Evolutionary conservation across 2,113 vertebrate species (phyloP).

Genomic region (Cichladusa arquata): DNA sequence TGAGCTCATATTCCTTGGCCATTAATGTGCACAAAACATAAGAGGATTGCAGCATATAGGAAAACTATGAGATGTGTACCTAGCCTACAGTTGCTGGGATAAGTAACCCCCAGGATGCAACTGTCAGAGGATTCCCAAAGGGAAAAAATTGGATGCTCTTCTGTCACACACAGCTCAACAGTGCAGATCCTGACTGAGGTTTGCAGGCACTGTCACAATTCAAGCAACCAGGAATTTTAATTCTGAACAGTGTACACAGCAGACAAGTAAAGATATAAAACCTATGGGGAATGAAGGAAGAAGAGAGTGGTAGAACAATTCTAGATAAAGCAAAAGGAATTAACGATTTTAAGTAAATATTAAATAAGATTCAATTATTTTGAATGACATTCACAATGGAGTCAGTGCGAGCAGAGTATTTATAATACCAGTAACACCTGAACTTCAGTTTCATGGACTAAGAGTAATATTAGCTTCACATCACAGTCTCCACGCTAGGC

Average conservation of each 20-base stretch:
- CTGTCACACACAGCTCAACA: neutral
- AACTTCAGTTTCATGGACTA: neutral
- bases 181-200: neutral
- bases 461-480: neutral
- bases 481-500: neutral
- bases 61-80: neutral
- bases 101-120: neutral
- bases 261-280: neutral
- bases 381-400: neutral
- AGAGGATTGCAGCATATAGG: neutral
- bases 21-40: neutral
- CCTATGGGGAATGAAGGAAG: neutral
- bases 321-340: neutral
- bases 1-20: neutral
- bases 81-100: neutral
- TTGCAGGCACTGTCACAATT: neutral
- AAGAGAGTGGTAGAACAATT: neutral
- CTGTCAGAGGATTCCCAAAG: neutral
- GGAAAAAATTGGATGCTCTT: neutral
- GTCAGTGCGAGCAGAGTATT: neutral
- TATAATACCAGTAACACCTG: neutral
- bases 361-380: neutral
- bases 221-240: neutral
- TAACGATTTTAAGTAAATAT: neutral
- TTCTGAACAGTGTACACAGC: neutral